These are phyloP conservation scores for Pimephales promelas DNA, from an alignment of 2,113 vertebrate genomes.

Conservation along the genomic window DNA sequence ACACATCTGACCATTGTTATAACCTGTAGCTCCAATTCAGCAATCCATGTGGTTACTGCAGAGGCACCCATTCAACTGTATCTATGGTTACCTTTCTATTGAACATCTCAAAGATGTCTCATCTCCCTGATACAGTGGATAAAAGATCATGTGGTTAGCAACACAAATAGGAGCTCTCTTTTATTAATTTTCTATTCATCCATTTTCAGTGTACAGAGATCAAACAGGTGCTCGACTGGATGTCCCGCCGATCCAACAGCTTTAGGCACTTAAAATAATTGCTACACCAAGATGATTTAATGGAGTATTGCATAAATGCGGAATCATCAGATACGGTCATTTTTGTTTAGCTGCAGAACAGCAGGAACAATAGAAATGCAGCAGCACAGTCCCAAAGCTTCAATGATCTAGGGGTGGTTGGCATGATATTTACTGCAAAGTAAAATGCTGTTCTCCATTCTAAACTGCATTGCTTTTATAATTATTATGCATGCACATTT, in stretches of 20 bases:
- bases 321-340: constrained; percentile 6
- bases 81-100: constrained; percentile 70
- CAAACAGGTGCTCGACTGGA: constrained; percentile 14
- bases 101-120: neutral
- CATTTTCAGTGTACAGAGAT: neutral
- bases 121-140: constrained; percentile 16
- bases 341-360: neutral
- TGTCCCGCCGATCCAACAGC: neutral
- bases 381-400: neutral
- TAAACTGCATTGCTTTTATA: neutral
- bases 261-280: constrained; percentile 44
- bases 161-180: neutral
- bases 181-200: constrained; percentile 20
- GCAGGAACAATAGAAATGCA: constrained; percentile 16
- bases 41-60: neutral
- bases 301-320: neutral
- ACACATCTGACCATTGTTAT: neutral
- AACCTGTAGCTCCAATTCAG: neutral
- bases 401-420: neutral
- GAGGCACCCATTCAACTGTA: constrained; percentile 77
- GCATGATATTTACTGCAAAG: neutral
- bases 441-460: too few species aligned
- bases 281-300: neutral
- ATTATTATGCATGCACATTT: neutral
- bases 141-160: neutral